Conservation (phyloP, 2,113 vertebrate genomes). For the Lynx canadensis region DNA sequence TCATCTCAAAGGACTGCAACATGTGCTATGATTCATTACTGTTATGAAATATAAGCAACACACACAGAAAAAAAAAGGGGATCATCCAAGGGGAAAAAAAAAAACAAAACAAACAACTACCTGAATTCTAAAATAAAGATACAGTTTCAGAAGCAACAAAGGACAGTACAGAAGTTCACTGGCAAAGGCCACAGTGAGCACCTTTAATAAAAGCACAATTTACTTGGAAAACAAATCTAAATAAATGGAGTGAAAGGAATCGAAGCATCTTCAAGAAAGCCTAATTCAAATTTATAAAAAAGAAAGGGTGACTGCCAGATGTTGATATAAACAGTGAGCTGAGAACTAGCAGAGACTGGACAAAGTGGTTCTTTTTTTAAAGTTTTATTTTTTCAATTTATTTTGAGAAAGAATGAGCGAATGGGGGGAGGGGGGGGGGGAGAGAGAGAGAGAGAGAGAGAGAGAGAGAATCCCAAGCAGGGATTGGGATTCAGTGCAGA, state of each 20-base stretch:
- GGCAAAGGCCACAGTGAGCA: not conserved
- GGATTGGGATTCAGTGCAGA: no score
- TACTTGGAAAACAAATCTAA: slow-evolving; percentile 54
- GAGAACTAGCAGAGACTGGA: not conserved
- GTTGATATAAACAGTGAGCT: slow-evolving; percentile 25
- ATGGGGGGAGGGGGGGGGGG: no score
- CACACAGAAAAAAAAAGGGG: not conserved
- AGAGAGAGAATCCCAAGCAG: no score
- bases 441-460: no score
- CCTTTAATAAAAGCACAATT: not conserved
- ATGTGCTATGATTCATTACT: slow-evolving; percentile 20
- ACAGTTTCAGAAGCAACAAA: not conserved
- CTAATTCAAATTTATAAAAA: slow-evolving; percentile 10
- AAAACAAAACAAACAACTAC: not conserved
- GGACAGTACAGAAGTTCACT: not conserved
- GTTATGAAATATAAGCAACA: not conserved
- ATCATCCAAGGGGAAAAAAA: not conserved
- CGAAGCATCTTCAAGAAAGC: not conserved
- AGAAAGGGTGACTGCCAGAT: slow-evolving; percentile 1
- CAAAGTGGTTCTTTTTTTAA: not conserved
- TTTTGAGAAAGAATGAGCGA: no score
- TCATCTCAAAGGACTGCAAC: not conserved
- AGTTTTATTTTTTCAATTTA: no score
- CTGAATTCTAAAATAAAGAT: slow-evolving; percentile 29
- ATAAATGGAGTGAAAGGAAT: not conserved